Evolutionary conservation across 2,888 invertebrate genomes (phyloP), one percentile per base, ranked within the genome.

Genomic region (Dusona sp.): DNA sequence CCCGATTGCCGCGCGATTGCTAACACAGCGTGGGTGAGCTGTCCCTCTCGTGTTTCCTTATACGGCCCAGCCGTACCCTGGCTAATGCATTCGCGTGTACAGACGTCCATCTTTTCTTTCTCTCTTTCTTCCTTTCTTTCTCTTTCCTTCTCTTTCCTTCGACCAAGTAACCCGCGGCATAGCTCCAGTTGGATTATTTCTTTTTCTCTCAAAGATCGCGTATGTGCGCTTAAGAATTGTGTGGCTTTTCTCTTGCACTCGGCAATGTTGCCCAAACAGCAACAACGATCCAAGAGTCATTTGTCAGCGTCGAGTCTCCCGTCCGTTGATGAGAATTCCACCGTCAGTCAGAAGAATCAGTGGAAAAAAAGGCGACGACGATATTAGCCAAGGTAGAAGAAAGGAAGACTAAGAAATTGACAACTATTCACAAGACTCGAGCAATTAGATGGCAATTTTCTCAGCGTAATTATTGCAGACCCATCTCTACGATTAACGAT

Each of bases 391-490:
- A 54, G 73, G 68, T 48, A 81, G 86, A 83, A 86, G 85, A 89
- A 80, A 81, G 78, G 79, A 79, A 75, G 83, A 78, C 51, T 79
- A 80, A 77, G 79, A 83, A 42, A 73, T 67, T 72, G 75, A 77
- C 72, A 79, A 83, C 87, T 87, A 88, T 89, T 88, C 85, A 83
- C 84, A 79, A 88, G 82, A 57, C 57, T 72, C 84, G 68, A 67
- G 83, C 85, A 89, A 89, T 89, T 85, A 89, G 83, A 54, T 61
- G 82, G 74, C 87, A 88, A 89, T 89, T 89, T n/a, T 48, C n/a
- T 48, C 48, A 13, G 68, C 85, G 80, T 82, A 84, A 89, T 86
- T 80, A 88, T 82, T 80, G 45, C 80, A 65, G 77, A 57, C 48
- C 42, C 45, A 61, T 42, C 51, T 65, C 29, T 61, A 74, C 81